These are phyloP conservation scores for Lepidurus couesii DNA, from an alignment of 1,140 invertebrate species.

Conservation along the genomic window DNA sequence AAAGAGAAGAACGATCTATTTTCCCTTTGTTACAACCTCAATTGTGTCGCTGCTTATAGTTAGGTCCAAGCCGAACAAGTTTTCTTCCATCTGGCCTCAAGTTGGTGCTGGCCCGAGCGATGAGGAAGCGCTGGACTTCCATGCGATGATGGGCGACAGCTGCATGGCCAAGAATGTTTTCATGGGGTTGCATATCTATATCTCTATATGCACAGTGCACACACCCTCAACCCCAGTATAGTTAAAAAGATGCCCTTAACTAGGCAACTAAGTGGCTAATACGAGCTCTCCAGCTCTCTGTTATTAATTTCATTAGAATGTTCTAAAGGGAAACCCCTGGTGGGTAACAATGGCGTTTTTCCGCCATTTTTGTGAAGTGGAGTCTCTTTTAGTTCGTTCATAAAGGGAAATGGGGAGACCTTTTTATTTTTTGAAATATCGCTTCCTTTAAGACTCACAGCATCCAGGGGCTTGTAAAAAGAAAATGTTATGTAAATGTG, in stretches of 20 bases:
- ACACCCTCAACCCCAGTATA: not conserved
- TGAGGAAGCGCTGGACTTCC: slow-evolving; percentile 5
- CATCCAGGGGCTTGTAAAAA: not conserved
- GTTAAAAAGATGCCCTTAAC: not conserved
- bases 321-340: not conserved
- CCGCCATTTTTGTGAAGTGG: not conserved
- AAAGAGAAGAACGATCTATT: slow-evolving; percentile 11
- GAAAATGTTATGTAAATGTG: slow-evolving; percentile 20
- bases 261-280: not conserved
- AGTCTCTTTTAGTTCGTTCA: not conserved
- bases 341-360: not conserved
- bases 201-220: not conserved
- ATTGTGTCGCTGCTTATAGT: not conserved
- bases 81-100: slow-evolving; percentile 21
- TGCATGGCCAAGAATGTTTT: not conserved
- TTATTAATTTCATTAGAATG: slow-evolving; percentile 9
- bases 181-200: not conserved
- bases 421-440: not conserved
- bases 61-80: slow-evolving; percentile 13
- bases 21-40: slow-evolving; percentile 8
- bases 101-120: slow-evolving; percentile 5
- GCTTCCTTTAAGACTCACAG: not conserved
- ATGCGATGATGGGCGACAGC: slow-evolving; percentile 1
- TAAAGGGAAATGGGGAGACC: not conserved
- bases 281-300: not conserved